These are phyloP conservation scores for Cosmia pyralina DNA, from an alignment of 2,888 invertebrate genomes.

Conservation along the genomic window DNA sequence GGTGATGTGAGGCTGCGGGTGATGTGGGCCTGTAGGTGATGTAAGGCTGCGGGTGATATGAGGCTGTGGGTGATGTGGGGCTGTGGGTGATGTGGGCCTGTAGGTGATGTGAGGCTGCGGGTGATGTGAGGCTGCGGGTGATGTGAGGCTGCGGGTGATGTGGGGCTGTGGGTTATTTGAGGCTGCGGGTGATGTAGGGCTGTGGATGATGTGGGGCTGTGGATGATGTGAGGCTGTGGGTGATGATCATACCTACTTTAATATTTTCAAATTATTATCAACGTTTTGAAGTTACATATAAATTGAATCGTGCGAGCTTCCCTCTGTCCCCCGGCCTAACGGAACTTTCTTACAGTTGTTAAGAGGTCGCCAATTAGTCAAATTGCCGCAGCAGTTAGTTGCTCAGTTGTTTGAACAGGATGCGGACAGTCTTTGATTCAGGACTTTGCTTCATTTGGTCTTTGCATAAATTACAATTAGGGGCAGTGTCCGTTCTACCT, in stretches of 20 bases:
- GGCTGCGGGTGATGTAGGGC: too few relatives aligned
- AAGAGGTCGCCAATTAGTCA: constrained; percentile 78
- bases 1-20: too few relatives aligned
- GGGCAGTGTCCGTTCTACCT: constrained; percentile 60
- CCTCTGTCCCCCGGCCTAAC: constrained; percentile 55
- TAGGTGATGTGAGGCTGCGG: too few relatives aligned
- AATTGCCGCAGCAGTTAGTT: constrained; percentile 73
- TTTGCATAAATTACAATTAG: constrained; percentile 67
- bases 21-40: too few relatives aligned
- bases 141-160: too few relatives aligned
- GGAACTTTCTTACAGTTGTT: constrained; percentile 72
- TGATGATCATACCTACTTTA: neutral
- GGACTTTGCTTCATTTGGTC: constrained; percentile 60
- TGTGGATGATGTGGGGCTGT: too few relatives aligned
- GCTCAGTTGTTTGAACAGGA: constrained; percentile 69
- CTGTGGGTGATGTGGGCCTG: too few relatives aligned
- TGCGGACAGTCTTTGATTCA: constrained; percentile 66
- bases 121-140: too few relatives aligned
- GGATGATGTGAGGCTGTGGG: too few relatives aligned
- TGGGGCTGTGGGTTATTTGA: neutral
- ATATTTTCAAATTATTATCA: neutral
- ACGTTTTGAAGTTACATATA: neutral
- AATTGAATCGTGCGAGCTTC: neutral
- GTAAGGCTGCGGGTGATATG: too few relatives aligned
- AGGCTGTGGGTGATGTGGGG: neutral